phyloP scores from a whole-genome alignment of 1,140 invertebrate genomes.

The Drosophila paulistorum region DNA sequence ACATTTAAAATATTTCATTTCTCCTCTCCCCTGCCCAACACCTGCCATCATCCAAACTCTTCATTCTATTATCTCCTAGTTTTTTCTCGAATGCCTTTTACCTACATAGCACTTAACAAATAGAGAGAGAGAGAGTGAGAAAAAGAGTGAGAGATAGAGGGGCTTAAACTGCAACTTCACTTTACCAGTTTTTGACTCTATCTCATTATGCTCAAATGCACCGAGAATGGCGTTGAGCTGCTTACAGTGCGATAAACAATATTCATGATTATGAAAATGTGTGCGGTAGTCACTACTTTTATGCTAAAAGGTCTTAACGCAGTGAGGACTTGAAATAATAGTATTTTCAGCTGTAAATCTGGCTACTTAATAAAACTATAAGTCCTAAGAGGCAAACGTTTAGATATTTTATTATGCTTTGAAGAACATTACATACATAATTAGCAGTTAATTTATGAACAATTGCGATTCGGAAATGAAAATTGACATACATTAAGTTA shows the following conservation, averaged over 20 bases:
- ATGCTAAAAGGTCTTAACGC: background rate
- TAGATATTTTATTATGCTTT: too few relatives aligned
- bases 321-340: background rate
- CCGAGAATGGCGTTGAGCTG: constrained; percentile 40
- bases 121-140: constrained; percentile 3
- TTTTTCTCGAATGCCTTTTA: constrained; percentile 2
- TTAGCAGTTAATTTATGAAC: too few relatives aligned
- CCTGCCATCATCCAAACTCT: background rate
- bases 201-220: constrained; percentile 60
- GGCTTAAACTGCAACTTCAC: constrained; percentile 40
- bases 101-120: constrained; percentile 54
- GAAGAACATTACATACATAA: too few relatives aligned
- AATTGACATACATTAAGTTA: too few relatives aligned
- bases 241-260: constrained; percentile 55
- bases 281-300: constrained; percentile 36
- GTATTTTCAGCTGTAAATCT: too few relatives aligned
- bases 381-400: too few relatives aligned
- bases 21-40: background rate
- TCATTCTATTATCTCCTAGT: background rate
- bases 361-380: too few relatives aligned
- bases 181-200: constrained; percentile 31
- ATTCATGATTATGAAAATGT: constrained; percentile 62
- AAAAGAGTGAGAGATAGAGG: background rate
- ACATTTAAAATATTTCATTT: background rate
- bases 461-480: too few relatives aligned